Percentiles rank a stretch among this genome's conserved stretches.
phyloP scores from a whole-genome alignment of 2,113 vertebrate species.

The Cheilinus undulatus region DNA sequence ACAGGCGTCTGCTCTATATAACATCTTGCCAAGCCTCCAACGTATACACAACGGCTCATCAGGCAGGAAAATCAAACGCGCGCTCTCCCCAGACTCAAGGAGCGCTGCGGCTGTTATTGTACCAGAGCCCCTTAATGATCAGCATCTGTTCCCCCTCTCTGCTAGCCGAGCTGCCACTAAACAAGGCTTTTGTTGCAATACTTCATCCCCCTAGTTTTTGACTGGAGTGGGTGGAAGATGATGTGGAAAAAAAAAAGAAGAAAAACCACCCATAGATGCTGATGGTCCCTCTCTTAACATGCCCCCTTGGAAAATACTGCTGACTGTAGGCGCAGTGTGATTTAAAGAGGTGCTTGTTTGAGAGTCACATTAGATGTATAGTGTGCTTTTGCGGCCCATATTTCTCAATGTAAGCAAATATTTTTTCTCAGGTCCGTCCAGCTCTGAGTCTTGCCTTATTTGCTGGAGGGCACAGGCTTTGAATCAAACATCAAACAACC shows the following conservation, averaged over 20 bases:
- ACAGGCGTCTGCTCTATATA: constrained; percentile 35
- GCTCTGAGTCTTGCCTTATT: constrained; percentile 29
- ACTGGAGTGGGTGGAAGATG: background rate
- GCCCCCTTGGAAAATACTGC: constrained; percentile 42
- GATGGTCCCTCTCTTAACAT: constrained; percentile 23
- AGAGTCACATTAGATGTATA: constrained; percentile 34
- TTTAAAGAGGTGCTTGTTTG: constrained; percentile 60
- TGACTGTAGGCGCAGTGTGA: constrained; percentile 61
- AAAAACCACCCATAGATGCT: constrained; percentile 21
- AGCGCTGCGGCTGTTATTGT: constrained; percentile 76
- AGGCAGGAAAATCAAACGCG: constrained; percentile 76
- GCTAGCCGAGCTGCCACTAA: constrained; percentile 59
- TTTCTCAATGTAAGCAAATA: constrained; percentile 59
- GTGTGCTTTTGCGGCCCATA: constrained; percentile 10
- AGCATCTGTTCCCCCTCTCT: constrained; percentile 74
- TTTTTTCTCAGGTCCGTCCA: constrained; percentile 33
- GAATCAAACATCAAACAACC: constrained; percentile 9
- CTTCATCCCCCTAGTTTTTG: constrained; percentile 40
- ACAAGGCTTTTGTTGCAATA: constrained; percentile 54
- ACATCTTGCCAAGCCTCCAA: constrained; percentile 47
- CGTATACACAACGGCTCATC: constrained; percentile 77
- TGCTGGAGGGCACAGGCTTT: constrained; percentile 30
- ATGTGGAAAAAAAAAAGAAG: background rate
- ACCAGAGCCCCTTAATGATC: constrained; percentile 76
- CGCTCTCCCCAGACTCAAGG: constrained; percentile 69